phyloP scores from a whole-genome alignment of 1,140 invertebrate species.

The Rhysida immarginata region DNA sequence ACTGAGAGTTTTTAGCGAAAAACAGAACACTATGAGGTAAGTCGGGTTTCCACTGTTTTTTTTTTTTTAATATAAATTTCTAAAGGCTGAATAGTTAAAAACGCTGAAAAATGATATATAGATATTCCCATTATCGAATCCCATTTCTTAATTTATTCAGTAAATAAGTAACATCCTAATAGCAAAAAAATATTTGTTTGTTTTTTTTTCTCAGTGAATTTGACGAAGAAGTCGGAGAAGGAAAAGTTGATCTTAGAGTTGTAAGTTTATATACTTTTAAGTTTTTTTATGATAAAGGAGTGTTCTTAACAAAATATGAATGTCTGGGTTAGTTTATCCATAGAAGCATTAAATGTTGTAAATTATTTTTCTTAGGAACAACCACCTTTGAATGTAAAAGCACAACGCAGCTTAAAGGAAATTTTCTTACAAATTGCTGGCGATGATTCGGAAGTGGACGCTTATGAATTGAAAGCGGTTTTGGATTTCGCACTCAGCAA shows the following conservation, averaged over 20 bases:
- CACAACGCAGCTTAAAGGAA: too few species aligned
- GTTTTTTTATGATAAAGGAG: too few species aligned
- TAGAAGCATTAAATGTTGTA: background rate
- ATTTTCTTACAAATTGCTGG: constrained; percentile 79
- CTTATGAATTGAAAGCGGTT: constrained; percentile 81
- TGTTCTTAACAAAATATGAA: too few species aligned
- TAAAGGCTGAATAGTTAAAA: too few species aligned
- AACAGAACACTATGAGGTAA: constrained; percentile 71
- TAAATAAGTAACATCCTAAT: too few species aligned
- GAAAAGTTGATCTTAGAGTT: constrained; percentile 47
- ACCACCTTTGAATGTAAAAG: too few species aligned
- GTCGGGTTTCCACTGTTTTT: constrained; percentile 3
- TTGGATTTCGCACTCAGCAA: constrained; percentile 77
- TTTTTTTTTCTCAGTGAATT: constrained; percentile 53
- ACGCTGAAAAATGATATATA: too few species aligned
- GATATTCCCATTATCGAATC: too few species aligned
- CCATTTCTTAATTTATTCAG: too few species aligned
- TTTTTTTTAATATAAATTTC: background rate
- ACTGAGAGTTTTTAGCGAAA: constrained; percentile 89
- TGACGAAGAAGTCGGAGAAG: constrained; percentile 63
- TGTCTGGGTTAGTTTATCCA: constrained; percentile 11
- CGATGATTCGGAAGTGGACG: constrained; percentile 82
- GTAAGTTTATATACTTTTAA: too few species aligned
- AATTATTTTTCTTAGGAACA: background rate
- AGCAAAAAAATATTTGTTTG: constrained; percentile 5